A percentile compares a stretch with the other conserved stretches of the same genome.
Evolutionary conservation across 2,113 vertebrate genomes (phyloP).

Genomic region (Engystomops pustulosus): DNA sequence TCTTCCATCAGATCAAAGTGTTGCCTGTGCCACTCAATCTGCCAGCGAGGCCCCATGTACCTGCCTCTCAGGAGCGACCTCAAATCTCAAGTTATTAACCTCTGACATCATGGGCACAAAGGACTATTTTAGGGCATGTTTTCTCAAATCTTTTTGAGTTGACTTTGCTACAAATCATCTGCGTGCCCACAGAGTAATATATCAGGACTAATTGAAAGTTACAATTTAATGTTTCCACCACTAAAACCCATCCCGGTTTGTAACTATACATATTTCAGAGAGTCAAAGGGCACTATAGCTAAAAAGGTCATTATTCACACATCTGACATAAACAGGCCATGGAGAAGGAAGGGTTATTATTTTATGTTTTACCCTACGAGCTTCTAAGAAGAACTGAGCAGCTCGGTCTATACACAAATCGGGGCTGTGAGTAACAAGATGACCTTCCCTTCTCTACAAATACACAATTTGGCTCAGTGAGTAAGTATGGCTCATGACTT

Average conservation of each 20-base stretch:
- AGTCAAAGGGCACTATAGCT: slow-evolving; percentile 5
- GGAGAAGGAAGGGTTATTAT: neutral
- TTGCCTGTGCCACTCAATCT: neutral
- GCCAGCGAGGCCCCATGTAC: neutral
- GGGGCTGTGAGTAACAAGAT: neutral
- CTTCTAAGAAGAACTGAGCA: neutral
- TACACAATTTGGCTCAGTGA: neutral
- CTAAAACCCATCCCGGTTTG: neutral
- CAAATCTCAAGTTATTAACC: neutral
- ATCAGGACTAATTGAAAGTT: slow-evolving; percentile 12
- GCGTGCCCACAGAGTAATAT: neutral
- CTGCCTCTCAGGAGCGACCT: neutral
- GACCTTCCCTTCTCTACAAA: neutral
- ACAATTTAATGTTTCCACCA: slow-evolving; percentile 16
- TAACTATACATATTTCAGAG: neutral
- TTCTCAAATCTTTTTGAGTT: neutral
- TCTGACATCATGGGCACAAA: neutral
- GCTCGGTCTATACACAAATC: neutral
- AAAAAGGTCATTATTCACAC: neutral
- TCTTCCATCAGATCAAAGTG: neutral
- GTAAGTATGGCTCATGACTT: slow-evolving; percentile 13
- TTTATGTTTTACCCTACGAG: neutral
- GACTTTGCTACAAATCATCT: neutral
- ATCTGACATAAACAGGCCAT: neutral
- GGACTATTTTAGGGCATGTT: slow-evolving; percentile 2